Evolutionary conservation across 1,140 invertebrate species (phyloP).

Genomic region (Theocolax elegans): DNA sequence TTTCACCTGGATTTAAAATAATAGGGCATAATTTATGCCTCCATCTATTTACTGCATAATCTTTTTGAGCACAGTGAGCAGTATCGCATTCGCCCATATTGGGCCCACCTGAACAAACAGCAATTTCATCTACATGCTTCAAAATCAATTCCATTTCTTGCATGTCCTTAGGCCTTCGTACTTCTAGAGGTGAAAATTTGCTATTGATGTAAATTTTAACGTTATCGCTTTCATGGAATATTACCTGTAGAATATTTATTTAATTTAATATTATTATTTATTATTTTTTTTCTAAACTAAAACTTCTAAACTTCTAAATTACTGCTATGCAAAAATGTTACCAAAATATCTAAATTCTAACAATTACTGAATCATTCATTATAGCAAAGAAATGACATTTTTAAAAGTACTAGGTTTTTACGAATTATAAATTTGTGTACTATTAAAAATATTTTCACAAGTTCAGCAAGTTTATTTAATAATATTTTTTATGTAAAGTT

Average conservation of each 20-base stretch:
- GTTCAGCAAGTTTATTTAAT: too few species aligned
- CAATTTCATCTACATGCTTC: conserved; percentile 4
- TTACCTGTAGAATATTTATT: conserved; percentile 26
- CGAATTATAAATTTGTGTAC: too few species aligned
- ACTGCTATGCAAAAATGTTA: too few species aligned
- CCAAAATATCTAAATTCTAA: too few species aligned
- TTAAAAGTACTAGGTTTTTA: too few species aligned
- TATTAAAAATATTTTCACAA: too few species aligned
- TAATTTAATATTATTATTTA: too few species aligned
- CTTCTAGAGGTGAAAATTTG: conserved; percentile 35
- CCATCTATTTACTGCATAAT: conserved; percentile 27
- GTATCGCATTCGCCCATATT: conserved; percentile 22
- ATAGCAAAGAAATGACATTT: too few species aligned
- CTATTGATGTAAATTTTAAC: conserved; percentile 38
- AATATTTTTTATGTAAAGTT: too few species aligned
- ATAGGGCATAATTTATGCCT: conserved; percentile 34
- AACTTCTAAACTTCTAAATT: too few species aligned
- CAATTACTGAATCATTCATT: too few species aligned
- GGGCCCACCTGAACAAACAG: conserved; percentile 24
- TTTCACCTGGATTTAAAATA: not conserved
- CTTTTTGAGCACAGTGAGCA: conserved; percentile 27
- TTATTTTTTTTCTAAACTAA: too few species aligned
- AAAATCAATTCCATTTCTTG: conserved; percentile 29
- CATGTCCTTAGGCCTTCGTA: conserved; percentile 14
- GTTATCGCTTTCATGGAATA: conserved; percentile 33